A percentile compares a stretch with the other conserved stretches of the same genome.
These are phyloP conservation scores for Patagioenas fasciata DNA, from an alignment of 2,113 vertebrate genomes.

Conservation along the genomic window DNA sequence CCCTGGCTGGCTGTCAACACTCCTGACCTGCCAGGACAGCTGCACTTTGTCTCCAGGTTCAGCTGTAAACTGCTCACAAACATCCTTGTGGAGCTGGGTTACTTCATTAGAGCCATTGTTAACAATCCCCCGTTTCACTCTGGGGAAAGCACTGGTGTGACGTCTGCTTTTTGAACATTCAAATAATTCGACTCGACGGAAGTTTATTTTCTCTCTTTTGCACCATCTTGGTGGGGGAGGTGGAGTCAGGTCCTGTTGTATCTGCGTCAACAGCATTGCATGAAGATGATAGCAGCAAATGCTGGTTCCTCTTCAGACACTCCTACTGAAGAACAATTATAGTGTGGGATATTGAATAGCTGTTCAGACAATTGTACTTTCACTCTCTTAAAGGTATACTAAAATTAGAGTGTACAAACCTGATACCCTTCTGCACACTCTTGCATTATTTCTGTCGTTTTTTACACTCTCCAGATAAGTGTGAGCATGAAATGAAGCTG, in stretches of 20 bases:
- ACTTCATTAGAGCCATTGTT: background rate
- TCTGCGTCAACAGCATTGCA: background rate
- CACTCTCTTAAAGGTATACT: background rate
- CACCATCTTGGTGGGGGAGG: background rate
- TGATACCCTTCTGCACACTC: background rate
- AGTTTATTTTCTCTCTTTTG: conserved; percentile 14
- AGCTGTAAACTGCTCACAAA: background rate
- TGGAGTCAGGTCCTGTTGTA: background rate
- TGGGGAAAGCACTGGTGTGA: background rate
- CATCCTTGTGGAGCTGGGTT: background rate
- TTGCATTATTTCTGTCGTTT: conserved; percentile 3
- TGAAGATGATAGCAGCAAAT: background rate
- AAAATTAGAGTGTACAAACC: conserved; percentile 14
- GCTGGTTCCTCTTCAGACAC: conserved; percentile 12
- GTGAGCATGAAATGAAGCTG: background rate
- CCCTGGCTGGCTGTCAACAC: background rate
- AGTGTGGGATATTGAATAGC: background rate
- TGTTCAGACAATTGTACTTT: conserved; percentile 26
- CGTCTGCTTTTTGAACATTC: background rate
- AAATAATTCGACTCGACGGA: background rate
- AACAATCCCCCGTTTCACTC: background rate
- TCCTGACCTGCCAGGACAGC: background rate
- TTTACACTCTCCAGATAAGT: background rate
- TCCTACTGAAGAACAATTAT: background rate
- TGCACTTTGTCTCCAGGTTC: background rate